Percentiles rank a stretch among this genome's conserved stretches.
phyloP scores from a whole-genome alignment of 2,113 vertebrate species.

The Salvelinus fontinalis region DNA sequence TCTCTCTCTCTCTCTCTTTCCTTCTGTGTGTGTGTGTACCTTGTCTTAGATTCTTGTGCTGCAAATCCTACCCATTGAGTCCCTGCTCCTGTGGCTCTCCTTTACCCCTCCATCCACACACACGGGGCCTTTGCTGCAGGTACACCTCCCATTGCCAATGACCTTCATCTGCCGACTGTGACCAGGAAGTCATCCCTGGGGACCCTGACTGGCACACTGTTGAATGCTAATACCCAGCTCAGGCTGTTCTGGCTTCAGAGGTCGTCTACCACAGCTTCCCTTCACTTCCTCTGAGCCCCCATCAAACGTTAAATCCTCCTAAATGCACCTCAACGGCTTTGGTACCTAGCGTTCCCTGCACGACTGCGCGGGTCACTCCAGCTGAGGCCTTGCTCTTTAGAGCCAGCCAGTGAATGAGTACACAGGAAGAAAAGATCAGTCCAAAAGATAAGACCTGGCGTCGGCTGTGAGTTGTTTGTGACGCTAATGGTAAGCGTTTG shows the following conservation, averaged over 20 bases:
- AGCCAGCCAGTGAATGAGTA: background rate
- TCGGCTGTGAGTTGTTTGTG: background rate
- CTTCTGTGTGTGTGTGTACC: no score
- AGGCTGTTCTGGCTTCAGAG: slow-evolving; percentile 38
- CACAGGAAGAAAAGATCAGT: background rate
- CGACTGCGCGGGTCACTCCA: slow-evolving; percentile 25
- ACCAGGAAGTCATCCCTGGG: slow-evolving; percentile 57
- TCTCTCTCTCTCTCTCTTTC: no score
- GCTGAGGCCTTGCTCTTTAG: background rate
- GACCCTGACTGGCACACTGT: slow-evolving; percentile 25
- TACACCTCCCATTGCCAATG: slow-evolving; percentile 67
- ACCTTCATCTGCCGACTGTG: slow-evolving; percentile 69
- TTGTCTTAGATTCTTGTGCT: no score
- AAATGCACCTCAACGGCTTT: slow-evolving; percentile 62
- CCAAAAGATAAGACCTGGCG: background rate
- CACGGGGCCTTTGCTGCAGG: slow-evolving; percentile 58
- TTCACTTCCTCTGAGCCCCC: slow-evolving; percentile 52
- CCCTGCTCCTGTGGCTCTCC: no score
- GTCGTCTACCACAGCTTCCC: slow-evolving; percentile 13
- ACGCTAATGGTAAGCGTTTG: slow-evolving; percentile 16
- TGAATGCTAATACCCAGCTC: slow-evolving; percentile 65
- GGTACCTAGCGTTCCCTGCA: slow-evolving; percentile 42
- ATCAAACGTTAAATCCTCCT: slow-evolving; percentile 59
- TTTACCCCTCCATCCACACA: background rate
- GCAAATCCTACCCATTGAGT: no score